Evolutionary conservation across 2,888 invertebrate species (phyloP).

Genomic region (Pandemis cinnamomeana): DNA sequence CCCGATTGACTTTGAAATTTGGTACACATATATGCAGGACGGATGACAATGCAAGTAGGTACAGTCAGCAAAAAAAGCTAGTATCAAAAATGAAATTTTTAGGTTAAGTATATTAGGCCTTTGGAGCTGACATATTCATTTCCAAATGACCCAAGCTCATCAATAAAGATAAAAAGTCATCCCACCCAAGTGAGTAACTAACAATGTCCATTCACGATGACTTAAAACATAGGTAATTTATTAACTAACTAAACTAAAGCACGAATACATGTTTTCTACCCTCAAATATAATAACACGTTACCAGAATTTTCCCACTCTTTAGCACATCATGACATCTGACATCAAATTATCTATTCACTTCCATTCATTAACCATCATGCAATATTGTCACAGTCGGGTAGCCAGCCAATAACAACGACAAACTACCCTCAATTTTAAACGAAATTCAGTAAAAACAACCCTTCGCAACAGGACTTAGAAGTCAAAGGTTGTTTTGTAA

Average conservation of each 20-base stretch:
- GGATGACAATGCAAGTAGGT: too few species aligned
- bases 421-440: conserved; percentile 7
- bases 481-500: background rate
- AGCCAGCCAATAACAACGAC: conserved; percentile 47
- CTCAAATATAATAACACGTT: conserved; percentile 27
- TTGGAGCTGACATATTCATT: too few species aligned
- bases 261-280: background rate
- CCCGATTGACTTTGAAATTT: too few species aligned
- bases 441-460: background rate
- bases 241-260: background rate
- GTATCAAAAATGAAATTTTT: too few species aligned
- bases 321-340: conserved; percentile 69
- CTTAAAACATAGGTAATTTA: too few species aligned
- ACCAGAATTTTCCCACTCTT: conserved; percentile 56
- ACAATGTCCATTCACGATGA: too few species aligned
- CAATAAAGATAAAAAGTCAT: too few species aligned
- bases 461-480: background rate
- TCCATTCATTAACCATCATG: conserved; percentile 71
- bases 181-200: background rate
- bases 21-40: too few species aligned
- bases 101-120: too few species aligned
- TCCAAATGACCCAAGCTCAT: too few species aligned
- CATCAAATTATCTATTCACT: conserved; percentile 61
- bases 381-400: conserved; percentile 69
- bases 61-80: too few species aligned